phyloP scores from a whole-genome alignment of 1,140 invertebrate genomes.

The Tetramorium simillimum region DNA sequence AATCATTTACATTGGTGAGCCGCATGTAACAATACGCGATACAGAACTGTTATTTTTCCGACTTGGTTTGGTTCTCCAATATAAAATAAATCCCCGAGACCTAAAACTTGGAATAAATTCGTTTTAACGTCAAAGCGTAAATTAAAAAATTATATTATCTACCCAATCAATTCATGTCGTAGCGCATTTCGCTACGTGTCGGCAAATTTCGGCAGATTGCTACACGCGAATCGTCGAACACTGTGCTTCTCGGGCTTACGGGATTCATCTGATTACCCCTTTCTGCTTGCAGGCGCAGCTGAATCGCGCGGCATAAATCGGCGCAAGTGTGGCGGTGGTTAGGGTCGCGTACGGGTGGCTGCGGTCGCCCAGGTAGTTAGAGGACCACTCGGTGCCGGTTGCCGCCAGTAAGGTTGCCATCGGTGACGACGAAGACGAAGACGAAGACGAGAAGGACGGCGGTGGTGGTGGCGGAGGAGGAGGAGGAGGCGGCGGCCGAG shows the following conservation, averaged over 20 bases:
- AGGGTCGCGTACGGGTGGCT: slow-evolving; percentile 63
- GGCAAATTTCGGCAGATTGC: background rate
- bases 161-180: background rate
- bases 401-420: slow-evolving; percentile 20
- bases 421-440: slow-evolving; percentile 45
- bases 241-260: background rate
- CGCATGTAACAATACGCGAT: background rate
- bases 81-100: background rate
- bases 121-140: background rate
- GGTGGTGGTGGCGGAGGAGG: slow-evolving; percentile 55
- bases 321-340: slow-evolving; percentile 78
- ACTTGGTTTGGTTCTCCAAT: background rate
- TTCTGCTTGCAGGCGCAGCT: slow-evolving; percentile 59
- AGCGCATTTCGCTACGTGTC: background rate
- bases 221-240: background rate
- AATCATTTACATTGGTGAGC: background rate
- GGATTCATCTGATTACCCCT: background rate
- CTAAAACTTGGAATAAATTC: background rate
- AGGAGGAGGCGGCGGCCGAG: slow-evolving; percentile 24
- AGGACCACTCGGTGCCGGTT: slow-evolving; percentile 61
- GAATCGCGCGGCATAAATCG: slow-evolving; percentile 41
- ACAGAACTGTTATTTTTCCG: background rate
- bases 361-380: slow-evolving; percentile 73
- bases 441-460: slow-evolving; percentile 55
- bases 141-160: background rate